Conservation (phyloP, 2,113 vertebrate genomes). For the Crocuta crocuta region DNA sequence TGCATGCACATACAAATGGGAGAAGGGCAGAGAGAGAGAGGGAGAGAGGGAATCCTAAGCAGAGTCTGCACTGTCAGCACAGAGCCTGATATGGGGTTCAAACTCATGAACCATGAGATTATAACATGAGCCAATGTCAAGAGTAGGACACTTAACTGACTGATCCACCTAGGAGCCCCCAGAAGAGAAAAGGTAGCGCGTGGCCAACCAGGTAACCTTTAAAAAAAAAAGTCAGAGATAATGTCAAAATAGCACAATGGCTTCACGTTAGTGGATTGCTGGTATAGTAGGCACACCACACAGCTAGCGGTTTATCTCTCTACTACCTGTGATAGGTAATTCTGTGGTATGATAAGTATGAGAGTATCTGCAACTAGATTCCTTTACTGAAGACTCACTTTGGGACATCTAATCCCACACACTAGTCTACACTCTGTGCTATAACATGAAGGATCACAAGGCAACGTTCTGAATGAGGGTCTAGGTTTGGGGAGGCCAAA, state of each 20-base stretch:
- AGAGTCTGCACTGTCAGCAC: too few species aligned
- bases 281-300: fast-evolving
- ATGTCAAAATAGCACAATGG: background rate
- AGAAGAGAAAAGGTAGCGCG: background rate
- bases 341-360: background rate
- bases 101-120: too few species aligned
- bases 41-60: too few species aligned
- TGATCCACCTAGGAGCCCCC: background rate
- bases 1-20: too few species aligned
- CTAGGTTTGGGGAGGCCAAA: background rate
- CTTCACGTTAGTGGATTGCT: background rate
- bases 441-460: background rate
- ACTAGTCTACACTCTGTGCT: fast-evolving
- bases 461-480: background rate
- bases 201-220: slow-evolving; percentile 23
- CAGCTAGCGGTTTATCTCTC: background rate
- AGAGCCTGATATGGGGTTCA: too few species aligned
- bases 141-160: too few species aligned
- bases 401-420: background rate
- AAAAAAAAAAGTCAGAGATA: slow-evolving; percentile 23
- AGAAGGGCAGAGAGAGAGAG: too few species aligned
- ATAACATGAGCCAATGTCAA: too few species aligned
- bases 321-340: background rate
- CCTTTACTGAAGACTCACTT: background rate
- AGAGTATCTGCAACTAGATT: background rate